phyloP scores from a whole-genome alignment of 2,888 invertebrate species.

The Apotomis betuletana region DNA sequence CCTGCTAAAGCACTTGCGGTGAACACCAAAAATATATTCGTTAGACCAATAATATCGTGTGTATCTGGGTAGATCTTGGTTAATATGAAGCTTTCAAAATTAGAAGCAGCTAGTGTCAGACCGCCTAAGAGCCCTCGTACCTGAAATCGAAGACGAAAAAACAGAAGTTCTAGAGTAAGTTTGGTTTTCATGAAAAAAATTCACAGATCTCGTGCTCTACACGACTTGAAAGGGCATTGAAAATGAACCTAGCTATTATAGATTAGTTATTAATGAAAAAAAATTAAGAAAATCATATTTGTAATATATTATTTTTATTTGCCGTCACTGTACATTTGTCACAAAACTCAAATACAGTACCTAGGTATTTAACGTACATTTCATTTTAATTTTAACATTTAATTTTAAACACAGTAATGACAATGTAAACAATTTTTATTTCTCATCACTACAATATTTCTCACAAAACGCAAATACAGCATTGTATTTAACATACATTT shows the following conservation, averaged over 20 bases:
- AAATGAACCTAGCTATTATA: slow-evolving; percentile 4
- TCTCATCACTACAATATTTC: slow-evolving; percentile 1
- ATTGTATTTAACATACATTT: too few species aligned
- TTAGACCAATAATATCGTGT: slow-evolving; percentile 50
- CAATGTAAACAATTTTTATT: slow-evolving; percentile 5
- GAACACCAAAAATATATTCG: slow-evolving; percentile 51
- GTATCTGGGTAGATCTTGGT: slow-evolving; percentile 53
- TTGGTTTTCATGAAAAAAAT: too few species aligned
- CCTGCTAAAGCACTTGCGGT: slow-evolving; percentile 57
- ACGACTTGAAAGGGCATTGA: slow-evolving; percentile 1
- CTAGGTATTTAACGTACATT: neutral
- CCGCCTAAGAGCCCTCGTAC: slow-evolving; percentile 85
- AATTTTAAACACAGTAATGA: neutral
- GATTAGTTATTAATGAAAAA: neutral
- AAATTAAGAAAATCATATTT: neutral
- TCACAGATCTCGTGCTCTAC: neutral
- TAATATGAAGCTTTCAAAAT: slow-evolving; percentile 54
- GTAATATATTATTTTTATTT: neutral
- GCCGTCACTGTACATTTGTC: neutral
- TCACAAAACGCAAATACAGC: slow-evolving; percentile 1
- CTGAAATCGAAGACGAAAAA: slow-evolving; percentile 56
- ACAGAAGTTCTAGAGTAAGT: too few species aligned
- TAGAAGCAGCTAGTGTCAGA: slow-evolving; percentile 72
- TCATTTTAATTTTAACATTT: neutral
- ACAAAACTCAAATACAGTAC: slow-evolving; percentile 4